These are phyloP conservation scores for Bombus confusus DNA, from an alignment of 1,140 invertebrate genomes.

Conservation along the genomic window DNA sequence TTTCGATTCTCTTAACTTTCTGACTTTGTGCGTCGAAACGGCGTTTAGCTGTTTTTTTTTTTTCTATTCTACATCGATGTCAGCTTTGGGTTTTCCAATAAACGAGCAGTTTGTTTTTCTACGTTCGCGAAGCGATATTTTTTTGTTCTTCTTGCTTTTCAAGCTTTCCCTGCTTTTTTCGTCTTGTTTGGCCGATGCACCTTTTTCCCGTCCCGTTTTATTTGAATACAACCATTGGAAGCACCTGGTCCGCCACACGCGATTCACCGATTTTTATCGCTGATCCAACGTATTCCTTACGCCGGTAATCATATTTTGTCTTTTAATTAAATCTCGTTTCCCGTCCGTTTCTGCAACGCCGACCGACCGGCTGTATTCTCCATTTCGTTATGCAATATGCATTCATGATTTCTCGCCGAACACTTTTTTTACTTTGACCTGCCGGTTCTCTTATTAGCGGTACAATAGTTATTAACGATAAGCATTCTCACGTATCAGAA, in stretches of 20 bases:
- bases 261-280: constrained; percentile 28
- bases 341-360: neutral
- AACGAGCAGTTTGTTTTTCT: constrained; percentile 43
- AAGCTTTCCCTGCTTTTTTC: neutral
- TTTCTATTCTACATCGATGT: neutral
- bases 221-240: neutral
- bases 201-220: neutral
- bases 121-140: constrained; percentile 31
- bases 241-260: constrained; percentile 9
- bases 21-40: constrained; percentile 26
- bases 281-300: neutral
- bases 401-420: neutral
- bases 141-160: constrained; percentile 23
- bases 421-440: neutral
- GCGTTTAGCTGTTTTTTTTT: neutral
- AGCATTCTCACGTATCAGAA: neutral
- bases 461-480: neutral
- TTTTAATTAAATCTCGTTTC: constrained; percentile 24
- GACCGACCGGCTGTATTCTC: neutral
- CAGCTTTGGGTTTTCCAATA: constrained; percentile 29
- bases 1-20: constrained; percentile 34
- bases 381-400: neutral
- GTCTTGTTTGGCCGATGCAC: neutral
- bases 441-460: neutral
- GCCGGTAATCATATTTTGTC: constrained; percentile 22